phyloP scores from a whole-genome alignment of 1,140 invertebrate genomes.

The Megalopta genalis region DNA sequence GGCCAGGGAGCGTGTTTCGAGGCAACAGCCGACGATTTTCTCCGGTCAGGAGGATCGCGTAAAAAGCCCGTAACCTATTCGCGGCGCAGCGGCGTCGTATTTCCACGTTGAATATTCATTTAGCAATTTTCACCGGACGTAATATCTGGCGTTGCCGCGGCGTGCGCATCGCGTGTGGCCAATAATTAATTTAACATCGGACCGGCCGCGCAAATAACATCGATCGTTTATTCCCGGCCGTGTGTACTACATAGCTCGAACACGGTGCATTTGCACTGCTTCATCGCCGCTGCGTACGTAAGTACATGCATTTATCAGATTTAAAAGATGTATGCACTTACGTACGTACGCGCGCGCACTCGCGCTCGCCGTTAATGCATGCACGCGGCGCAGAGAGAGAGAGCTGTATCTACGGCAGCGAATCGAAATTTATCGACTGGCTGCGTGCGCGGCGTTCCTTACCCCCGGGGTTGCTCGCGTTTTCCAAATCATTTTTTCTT shows the following conservation, averaged over 20 bases:
- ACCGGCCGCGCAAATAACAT: constrained; percentile 38
- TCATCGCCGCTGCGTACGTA: constrained; percentile 16
- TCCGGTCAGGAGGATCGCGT: background rate
- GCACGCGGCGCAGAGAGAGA: background rate
- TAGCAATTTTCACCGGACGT: constrained; percentile 17
- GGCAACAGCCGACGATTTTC: background rate
- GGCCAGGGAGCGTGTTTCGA: too few species aligned
- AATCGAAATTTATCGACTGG: constrained; percentile 8
- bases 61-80: constrained; percentile 9
- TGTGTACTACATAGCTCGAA: background rate
- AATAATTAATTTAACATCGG: constrained; percentile 49
- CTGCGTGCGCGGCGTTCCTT: background rate
- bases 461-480: background rate
- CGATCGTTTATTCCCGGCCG: constrained; percentile 42
- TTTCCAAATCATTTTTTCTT: too few species aligned
- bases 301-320: constrained; percentile 40
- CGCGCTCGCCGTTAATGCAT: background rate
- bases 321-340: constrained; percentile 38
- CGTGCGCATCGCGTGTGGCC: constrained; percentile 24
- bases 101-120: constrained; percentile 20
- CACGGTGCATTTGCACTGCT: constrained; percentile 29
- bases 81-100: background rate
- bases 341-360: background rate
- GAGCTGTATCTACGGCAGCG: background rate
- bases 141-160: background rate